Evolutionary conservation across 2,888 invertebrate species (phyloP), one percentile per base, ranked within the genome.

Genomic region (Athalia cordata): DNA sequence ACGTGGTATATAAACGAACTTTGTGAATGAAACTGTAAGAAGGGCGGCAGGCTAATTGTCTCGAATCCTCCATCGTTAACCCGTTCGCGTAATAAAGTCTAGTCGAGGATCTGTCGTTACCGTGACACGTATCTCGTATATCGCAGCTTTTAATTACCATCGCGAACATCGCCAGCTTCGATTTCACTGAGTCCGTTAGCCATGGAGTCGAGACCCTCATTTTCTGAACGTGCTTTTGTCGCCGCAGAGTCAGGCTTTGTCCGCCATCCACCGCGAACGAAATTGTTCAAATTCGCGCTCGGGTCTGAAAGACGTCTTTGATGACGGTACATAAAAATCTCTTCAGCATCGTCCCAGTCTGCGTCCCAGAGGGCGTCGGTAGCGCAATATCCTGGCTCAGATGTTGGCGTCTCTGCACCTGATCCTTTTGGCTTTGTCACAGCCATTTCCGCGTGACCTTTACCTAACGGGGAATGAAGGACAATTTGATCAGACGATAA

Each of bases 371-470:
- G 93, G 0, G 87, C 86, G 87, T 97, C 97, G 4, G 96, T 95
- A 82, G 95, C 95, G 85, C 95, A 94, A 85, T 95, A 94, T 92
- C 97, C 92, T 79, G 96, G 97, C 91, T 99, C 98, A 15, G 97
- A 97, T 78, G 96, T 95, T 29, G 99, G 99, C 11, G 99, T 99
- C 90, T 98, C 98, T 2, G 96, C 96, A 0, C 98, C 98, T 13
- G 96, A 96, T 85, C 96, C 96, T 89, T 95, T 96, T 47, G 97
- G 96, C 87, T 97, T 95, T n/a, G 96, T 96, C 70, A 97, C 97
- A 0, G 98, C 98, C 96, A 99, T 98, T 92, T 99, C 99, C 0
- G 99, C 99, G 91, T 98, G 97, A 0, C 97, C 97, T 92, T 98
- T 98, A 13, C 89, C 89, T 89, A 49, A 9, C n/a, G 47, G 4